Base-by-base conservation (phyloP, 2,888 invertebrate species). In the Dryobota labecula region DNA sequence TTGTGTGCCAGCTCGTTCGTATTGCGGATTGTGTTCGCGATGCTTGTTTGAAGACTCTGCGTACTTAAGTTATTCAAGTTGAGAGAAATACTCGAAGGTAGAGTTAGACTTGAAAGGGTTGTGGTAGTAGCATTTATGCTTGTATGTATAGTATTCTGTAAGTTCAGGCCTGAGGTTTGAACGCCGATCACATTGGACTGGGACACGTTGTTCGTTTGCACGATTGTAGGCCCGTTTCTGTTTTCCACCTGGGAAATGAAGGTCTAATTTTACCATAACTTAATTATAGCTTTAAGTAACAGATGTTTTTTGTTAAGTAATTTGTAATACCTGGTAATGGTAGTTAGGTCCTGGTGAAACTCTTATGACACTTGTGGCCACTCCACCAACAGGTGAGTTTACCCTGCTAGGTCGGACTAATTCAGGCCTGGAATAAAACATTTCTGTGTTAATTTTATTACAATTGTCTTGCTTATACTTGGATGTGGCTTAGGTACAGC, bases 291-390 rank as follows among this genome's bases (percentile, higher is more conserved):
- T 60, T 51, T 51, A 27, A 27, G 27, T 18, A 18, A 27, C 27
- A 51, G 7, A 51, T 51, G 7, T 51, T 15, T 51, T 51, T 8
- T 51, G 0, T 7, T 51, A 51, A 51, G 51, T 51, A 3, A 43
- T 36, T 54, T 61, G 11, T 82, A 49, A 30, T 91, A 96, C 96
- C 93, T 95, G 96, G 76, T 95, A 95, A 73, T 95, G 95, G 81
- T 96, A 96, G 60, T 96, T 95, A 57, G 97, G 97, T 80, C 97
- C 97, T 18, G 98, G 98, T 2, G 98, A 98, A 87, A 98, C 97
- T 89, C 98, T 96, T 88, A 98, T 98, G 49, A 98, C 98, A 93
- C 98, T 98, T 41, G 98, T 98, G 57, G 97, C 97, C 45, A 96
- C 96, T 74, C 97, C 95, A 18, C 96, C 93, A 36, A 96, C 96